Conservation (phyloP, 2,113 vertebrate species). For the Connochaetes taurinus region DNA sequence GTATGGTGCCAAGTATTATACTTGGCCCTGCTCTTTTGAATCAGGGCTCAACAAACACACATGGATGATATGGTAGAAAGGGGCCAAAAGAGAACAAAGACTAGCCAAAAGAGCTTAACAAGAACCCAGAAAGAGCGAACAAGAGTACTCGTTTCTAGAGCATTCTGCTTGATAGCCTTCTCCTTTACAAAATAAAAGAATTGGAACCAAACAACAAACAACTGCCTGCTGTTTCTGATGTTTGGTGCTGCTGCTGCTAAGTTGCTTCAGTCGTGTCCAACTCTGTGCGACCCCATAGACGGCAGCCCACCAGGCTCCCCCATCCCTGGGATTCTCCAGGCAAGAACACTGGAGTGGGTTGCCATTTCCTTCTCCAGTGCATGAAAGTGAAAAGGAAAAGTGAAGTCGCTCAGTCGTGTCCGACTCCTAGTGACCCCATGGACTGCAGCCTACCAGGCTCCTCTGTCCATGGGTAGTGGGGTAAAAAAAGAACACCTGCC, state of each 20-base stretch:
- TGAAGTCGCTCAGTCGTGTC: no score
- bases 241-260: not conserved
- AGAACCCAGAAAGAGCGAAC: not conserved
- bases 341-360: no score
- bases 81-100: not conserved
- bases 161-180: not conserved
- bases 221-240: not conserved
- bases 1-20: not conserved
- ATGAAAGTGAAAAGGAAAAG: no score
- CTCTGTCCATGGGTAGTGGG: not conserved
- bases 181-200: not conserved
- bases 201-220: not conserved
- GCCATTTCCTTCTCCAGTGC: no score
- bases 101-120: not conserved
- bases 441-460: no score
- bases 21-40: not conserved
- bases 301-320: no score
- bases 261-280: no score
- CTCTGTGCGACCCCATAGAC: no score
- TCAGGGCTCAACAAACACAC: not conserved
- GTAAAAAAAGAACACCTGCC: not conserved
- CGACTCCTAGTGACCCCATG: fast-evolving
- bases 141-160: not conserved
- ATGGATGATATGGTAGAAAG: not conserved
- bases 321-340: no score